These are phyloP conservation scores for Tauraco erythrolophus DNA, from an alignment of 2,113 vertebrate species.

Conservation along the genomic window DNA sequence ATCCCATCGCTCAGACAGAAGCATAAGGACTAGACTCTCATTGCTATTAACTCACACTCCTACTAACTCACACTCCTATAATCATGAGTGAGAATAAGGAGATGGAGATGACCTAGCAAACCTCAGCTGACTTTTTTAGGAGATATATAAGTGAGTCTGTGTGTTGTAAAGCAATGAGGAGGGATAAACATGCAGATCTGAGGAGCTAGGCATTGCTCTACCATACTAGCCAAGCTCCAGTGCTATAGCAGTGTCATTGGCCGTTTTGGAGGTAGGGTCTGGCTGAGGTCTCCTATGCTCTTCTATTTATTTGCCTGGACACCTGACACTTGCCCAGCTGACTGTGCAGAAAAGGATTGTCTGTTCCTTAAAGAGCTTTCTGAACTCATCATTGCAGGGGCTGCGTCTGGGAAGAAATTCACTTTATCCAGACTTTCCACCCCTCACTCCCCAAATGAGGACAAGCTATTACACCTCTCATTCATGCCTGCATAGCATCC, in stretches of 20 bases:
- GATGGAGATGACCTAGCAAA: not conserved
- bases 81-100: not conserved
- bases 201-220: not conserved
- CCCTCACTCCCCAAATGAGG: not conserved
- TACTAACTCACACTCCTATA: not conserved
- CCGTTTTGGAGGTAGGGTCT: not conserved
- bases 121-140: not conserved
- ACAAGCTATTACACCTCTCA: not conserved
- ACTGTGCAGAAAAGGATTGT: not conserved
- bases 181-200: not conserved
- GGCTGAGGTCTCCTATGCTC: not conserved
- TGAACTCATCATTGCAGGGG: not conserved
- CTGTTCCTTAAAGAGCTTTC: not conserved
- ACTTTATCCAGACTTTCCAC: not conserved
- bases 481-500: slow-evolving; percentile 4
- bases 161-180: slow-evolving; percentile 2
- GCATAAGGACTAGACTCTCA: not conserved
- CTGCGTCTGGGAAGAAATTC: not conserved
- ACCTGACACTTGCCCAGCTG: not conserved
- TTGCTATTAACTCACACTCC: not conserved
- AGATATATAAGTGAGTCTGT: not conserved
- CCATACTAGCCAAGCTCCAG: not conserved
- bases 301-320: not conserved
- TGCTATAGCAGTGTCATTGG: not conserved
- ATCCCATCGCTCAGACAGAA: not conserved